Base-by-base conservation (phyloP, 2,888 invertebrate species). In the Caenorhabditis sulstoni region DNA sequence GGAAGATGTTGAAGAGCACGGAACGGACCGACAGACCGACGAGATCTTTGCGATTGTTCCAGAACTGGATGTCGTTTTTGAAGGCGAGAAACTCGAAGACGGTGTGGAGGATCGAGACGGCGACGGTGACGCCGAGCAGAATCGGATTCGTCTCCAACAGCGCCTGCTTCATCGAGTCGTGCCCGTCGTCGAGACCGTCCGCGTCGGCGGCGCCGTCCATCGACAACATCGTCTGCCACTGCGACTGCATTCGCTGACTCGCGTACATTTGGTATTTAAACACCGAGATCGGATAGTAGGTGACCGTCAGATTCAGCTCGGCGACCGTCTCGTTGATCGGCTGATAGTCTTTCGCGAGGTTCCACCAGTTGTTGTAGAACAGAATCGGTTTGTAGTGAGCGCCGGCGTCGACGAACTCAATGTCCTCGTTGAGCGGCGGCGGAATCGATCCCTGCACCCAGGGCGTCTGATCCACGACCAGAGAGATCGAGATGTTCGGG, bases 31-130 rank as follows among this genome's bases (percentile, higher is more conserved):
- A 98, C 45, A 99, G 93, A 53, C 90, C 85, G 20, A 99, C 98
- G 52, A 99, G 92, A 0, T 96, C 96, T 91, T 97, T 96, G n/a
- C 97, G 93, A 89, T 97, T 97, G 88, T 96, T 96, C 99, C 99
- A 99, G 91, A 99, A 99, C 91, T 99, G 99, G 89, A 99, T 99
- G 91, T 99, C 99, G 92, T 99, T 99, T 45, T 99, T 99, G 91
- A 99, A 99, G 52, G 99, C 99, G 68, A 99, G 92, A 85, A 99
- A 93, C 91, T 99, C 99, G 92, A 99, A 99, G 80, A 99, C 94
- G 74, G 96, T 97, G 92, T 99, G 99, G 20, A 99, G 92, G 74
- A 99, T 93, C 0, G 98, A 97, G 0, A 99, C 94, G 64, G 94
- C 93, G 79, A 97, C 93, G 1, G 99, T 99, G 64, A 97, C 91